These are phyloP conservation scores for Drosophila setifemur DNA, from an alignment of 1,140 invertebrate species.

Conservation along the genomic window DNA sequence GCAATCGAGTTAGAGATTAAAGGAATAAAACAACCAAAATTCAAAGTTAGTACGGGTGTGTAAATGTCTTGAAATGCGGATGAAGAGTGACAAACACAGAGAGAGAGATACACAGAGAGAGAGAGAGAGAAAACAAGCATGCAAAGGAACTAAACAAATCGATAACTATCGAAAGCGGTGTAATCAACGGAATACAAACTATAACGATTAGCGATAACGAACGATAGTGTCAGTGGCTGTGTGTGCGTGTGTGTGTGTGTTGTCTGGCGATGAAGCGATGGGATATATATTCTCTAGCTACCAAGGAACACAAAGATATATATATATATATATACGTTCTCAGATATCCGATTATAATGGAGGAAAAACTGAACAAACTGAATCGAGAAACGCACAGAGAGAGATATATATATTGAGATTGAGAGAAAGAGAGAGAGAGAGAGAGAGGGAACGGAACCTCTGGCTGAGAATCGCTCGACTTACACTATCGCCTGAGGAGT, in stretches of 20 bases:
- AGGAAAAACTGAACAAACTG: too few relatives aligned
- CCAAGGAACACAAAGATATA: background rate
- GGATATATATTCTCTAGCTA: slow-evolving; percentile 20
- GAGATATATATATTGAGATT: slow-evolving; percentile 1
- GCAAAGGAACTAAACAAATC: slow-evolving; percentile 4
- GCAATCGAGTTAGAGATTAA: slow-evolving; percentile 52
- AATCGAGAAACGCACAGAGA: too few relatives aligned
- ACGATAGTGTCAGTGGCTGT: background rate
- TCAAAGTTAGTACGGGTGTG: slow-evolving; percentile 12
- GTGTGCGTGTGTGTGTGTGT: slow-evolving; percentile 4
- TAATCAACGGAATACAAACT: too few relatives aligned
- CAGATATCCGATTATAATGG: too few relatives aligned
- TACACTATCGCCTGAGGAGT: slow-evolving; percentile 64
- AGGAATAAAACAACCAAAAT: slow-evolving; percentile 9
- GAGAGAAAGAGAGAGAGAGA: slow-evolving; percentile 1
- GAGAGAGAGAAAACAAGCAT: slow-evolving; percentile 7
- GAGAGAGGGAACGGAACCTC: slow-evolving; percentile 23
- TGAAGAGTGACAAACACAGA: slow-evolving; percentile 1
- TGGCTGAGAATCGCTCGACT: slow-evolving; percentile 48
- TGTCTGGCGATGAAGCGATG: slow-evolving; percentile 21
- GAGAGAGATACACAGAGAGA: background rate
- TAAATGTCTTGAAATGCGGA: slow-evolving; percentile 8
- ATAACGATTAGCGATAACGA: slow-evolving; percentile 7
- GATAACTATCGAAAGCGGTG: too few relatives aligned
- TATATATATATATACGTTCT: too few relatives aligned